Base-by-base conservation (phyloP, 1,140 invertebrate genomes). In the Phthorimaea operculella region DNA sequence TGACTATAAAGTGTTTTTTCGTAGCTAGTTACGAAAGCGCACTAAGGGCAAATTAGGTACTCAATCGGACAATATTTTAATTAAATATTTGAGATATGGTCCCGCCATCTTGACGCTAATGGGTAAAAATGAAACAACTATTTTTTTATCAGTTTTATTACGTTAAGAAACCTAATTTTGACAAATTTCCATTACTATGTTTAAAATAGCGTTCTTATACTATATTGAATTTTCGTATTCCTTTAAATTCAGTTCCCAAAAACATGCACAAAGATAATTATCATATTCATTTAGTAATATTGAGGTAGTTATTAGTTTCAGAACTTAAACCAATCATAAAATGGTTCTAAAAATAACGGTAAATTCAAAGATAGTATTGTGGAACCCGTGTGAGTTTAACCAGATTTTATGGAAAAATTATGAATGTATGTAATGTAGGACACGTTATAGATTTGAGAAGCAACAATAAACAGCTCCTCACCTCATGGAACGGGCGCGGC, bases 221-320 rank as follows among this genome's bases (percentile, higher is more conserved):
- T 70, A 75, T 78, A 77, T 73, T 77, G 75, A 79, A 71, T 67
- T 74, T 71, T 68, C 64, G 69, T 75, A 64, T 68, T 73, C 45
- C 75, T 75, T 74, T 70, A 63, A 72, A 74, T 71, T 82, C 76
- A 80, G 72, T 82, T 80, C 70, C 76, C 75, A 79, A 83, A 78
- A 82, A 83, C 75, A 81, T 83, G 78, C 76, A 78, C 76, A 79
- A 80, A 79, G 76, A 81, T 83, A 81, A 81, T 80, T 77, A 80
- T 80, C 72, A 79, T 79, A 80, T 79, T 74, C 76, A 82, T 83
- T 83, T 83, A 83, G 80, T 80, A 83, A 80, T 79, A 81, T 81
- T 81, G 80, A 83, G 80, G 80, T 83, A 83, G 80, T 81, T 83
- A 83, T 83, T 80, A 79, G 80, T 83, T 83, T 83, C 78, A 75